phyloP scores from a whole-genome alignment of 2,113 vertebrate genomes.

The Peromyscus maniculatus region DNA sequence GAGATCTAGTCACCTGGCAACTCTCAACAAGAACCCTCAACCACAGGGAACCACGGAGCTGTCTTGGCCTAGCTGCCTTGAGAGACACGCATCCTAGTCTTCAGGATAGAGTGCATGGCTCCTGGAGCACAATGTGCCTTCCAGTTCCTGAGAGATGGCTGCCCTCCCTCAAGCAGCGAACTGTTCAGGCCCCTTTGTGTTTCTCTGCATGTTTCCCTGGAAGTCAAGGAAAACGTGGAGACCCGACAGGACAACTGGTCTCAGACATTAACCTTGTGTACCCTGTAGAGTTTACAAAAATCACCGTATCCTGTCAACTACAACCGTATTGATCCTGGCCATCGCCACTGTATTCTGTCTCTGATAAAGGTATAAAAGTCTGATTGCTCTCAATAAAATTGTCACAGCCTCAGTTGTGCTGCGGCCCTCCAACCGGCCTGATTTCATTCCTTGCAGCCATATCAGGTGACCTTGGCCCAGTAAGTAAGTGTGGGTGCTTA shows the following conservation, averaged over 20 bases:
- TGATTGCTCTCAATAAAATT: background rate
- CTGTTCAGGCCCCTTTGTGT: background rate
- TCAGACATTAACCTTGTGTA: background rate
- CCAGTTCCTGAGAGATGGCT: background rate
- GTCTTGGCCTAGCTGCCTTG: background rate
- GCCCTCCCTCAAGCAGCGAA: background rate
- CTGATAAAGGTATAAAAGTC: background rate
- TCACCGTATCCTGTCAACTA: background rate
- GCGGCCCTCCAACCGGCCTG: background rate
- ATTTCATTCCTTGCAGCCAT: background rate
- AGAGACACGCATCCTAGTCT: background rate
- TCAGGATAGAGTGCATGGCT: background rate
- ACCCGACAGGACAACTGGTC: background rate
- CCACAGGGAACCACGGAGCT: background rate
- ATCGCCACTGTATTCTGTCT: background rate
- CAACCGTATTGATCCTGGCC: too few relatives aligned
- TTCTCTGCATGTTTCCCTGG: background rate
- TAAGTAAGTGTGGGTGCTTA: background rate
- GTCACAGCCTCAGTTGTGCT: background rate
- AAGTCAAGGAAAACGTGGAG: background rate
- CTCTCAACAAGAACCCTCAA: background rate
- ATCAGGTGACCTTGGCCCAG: background rate
- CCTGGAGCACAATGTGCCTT: background rate
- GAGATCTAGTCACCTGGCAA: background rate
- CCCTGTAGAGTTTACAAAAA: background rate